Evolutionary conservation across 2,888 invertebrate genomes (phyloP).

Genomic region (Pristionchus entomophagus): DNA sequence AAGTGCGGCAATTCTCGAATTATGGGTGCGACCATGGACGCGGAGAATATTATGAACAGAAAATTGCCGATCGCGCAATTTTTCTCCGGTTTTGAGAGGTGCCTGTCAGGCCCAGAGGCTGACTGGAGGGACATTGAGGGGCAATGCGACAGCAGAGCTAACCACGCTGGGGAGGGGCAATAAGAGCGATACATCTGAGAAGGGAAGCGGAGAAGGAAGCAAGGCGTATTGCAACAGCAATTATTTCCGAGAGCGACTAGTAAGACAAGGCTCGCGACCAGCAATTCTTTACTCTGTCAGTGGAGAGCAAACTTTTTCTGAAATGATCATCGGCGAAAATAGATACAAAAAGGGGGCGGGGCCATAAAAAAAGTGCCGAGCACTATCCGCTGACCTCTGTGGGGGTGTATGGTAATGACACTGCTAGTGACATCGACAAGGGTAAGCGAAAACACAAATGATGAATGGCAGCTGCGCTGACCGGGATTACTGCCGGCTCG

Average conservation of each 20-base stretch:
- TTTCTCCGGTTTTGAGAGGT: too few species aligned
- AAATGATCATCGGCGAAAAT: background rate
- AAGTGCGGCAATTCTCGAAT: too few species aligned
- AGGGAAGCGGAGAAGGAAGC: background rate
- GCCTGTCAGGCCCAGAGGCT: too few species aligned
- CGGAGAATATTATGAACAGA: too few species aligned
- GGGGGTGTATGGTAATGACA: background rate
- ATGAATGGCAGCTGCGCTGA: too few species aligned
- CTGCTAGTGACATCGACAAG: too few species aligned
- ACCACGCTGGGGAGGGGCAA: too few species aligned
- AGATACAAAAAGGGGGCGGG: background rate
- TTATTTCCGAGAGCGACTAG: background rate
- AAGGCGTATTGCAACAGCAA: conserved; percentile 15
- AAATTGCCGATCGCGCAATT: too few species aligned
- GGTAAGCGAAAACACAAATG: background rate
- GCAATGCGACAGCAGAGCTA: too few species aligned
- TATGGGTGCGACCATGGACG: too few species aligned
- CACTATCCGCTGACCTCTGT: background rate
- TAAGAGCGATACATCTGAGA: background rate
- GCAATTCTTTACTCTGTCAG: background rate
- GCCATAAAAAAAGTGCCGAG: background rate
- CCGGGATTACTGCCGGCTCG: too few species aligned
- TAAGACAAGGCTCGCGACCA: background rate
- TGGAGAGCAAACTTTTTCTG: background rate
- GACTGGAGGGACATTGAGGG: too few species aligned